Conservation (phyloP, 2,113 vertebrate genomes). For the Colinus virginianus region DNA sequence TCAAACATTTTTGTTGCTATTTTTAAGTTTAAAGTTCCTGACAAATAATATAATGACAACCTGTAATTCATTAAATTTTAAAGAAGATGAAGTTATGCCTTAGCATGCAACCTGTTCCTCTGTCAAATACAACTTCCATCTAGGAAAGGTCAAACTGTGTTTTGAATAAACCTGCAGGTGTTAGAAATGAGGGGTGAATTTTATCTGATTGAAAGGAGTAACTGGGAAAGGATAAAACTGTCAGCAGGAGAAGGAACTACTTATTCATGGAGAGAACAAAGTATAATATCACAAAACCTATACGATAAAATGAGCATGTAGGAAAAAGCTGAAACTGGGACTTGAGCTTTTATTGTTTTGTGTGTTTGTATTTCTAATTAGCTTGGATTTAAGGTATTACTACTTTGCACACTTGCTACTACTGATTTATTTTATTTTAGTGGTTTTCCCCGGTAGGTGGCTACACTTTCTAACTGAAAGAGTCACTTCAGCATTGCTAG, state of each 20-base stretch:
- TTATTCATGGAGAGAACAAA: background rate
- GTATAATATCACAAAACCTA: background rate
- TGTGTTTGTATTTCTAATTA: background rate
- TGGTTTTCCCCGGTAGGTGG: conserved; percentile 34
- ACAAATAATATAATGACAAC: background rate
- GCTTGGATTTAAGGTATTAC: background rate
- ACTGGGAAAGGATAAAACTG: background rate
- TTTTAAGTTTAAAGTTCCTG: background rate
- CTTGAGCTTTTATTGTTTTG: background rate
- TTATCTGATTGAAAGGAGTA: background rate
- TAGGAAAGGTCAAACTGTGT: background rate
- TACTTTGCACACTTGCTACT: background rate
- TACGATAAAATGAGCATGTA: background rate
- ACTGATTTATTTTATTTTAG: background rate
- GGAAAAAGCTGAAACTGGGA: background rate
- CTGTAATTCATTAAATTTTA: background rate
- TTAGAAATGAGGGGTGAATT: background rate
- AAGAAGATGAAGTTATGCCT: background rate
- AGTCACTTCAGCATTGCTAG: background rate
- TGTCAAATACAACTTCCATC: background rate
- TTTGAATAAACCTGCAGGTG: background rate
- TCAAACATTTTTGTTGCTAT: background rate
- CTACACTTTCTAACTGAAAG: conserved; percentile 31
- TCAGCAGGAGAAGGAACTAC: background rate
- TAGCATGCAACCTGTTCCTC: background rate